Conservation (phyloP, 2,113 vertebrate genomes). For the Chauna torquata region DNA sequence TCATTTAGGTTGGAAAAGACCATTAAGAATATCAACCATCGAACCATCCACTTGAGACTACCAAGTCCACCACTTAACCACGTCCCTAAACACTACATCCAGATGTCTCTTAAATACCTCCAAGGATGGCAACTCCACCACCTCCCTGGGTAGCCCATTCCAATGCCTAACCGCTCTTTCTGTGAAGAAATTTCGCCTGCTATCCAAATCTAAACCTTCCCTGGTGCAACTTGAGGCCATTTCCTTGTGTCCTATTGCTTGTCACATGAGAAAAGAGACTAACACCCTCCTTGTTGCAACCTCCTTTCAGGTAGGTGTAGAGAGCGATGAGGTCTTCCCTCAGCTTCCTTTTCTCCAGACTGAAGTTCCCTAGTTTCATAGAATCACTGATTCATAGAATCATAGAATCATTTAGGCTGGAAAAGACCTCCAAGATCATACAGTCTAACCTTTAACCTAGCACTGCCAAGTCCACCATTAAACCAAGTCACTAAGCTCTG, state of each 20-base stretch:
- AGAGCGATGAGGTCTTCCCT: background rate
- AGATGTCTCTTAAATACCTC: background rate
- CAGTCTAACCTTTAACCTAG: too few species aligned
- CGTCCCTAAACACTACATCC: background rate
- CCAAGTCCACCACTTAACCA: background rate
- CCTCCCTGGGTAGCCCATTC: background rate
- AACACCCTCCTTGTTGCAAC: background rate
- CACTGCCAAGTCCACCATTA: too few species aligned
- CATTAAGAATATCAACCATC: background rate
- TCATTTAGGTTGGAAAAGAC: background rate
- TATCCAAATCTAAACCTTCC: background rate
- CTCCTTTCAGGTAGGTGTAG: background rate
- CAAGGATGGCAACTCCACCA: background rate
- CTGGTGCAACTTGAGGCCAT: background rate
- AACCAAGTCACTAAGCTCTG: too few species aligned
- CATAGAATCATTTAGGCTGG: too few species aligned
- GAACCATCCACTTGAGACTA: background rate
- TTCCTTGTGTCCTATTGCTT: background rate
- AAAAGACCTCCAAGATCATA: too few species aligned
- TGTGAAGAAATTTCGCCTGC: background rate
- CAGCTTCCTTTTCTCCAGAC: background rate
- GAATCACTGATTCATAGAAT: too few species aligned
- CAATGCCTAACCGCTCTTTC: background rate
- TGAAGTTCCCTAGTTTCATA: too few species aligned
- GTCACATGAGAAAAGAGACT: background rate